Conservation (phyloP, 2,113 vertebrate species). For the Lepus europaeus region DNA sequence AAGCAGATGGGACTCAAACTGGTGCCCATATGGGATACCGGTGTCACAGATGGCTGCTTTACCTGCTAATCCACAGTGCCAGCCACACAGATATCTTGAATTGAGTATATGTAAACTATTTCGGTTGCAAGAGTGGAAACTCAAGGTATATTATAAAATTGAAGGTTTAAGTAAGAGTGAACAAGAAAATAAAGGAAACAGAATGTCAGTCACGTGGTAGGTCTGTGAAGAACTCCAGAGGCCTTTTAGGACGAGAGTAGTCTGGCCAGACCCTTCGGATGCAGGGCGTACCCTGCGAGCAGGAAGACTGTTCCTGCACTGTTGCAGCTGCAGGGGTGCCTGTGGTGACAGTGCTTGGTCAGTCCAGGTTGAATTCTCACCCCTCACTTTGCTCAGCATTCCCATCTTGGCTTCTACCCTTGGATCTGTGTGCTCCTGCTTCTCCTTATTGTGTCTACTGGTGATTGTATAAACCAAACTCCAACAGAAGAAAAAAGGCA, state of each 20-base stretch:
- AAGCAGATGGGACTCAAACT: too few species aligned
- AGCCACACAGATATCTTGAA: background rate
- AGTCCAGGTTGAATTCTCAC: background rate
- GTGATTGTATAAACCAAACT: background rate
- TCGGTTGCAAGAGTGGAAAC: background rate
- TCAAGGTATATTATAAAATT: conserved; percentile 36
- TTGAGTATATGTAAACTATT: background rate
- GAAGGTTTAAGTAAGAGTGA: background rate
- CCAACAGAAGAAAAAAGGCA: background rate
- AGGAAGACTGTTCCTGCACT: background rate
- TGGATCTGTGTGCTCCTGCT: background rate
- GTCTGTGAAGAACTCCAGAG: background rate
- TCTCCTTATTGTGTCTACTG: background rate
- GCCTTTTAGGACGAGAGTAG: background rate
- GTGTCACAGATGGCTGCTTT: too few species aligned
- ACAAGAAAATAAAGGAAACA: background rate
- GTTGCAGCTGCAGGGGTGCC: background rate
- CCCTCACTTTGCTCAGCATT: background rate
- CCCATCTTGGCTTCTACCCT: conserved; percentile 22
- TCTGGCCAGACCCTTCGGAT: background rate
- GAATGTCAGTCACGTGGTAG: background rate
- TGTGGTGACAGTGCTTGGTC: background rate
- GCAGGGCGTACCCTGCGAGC: background rate
- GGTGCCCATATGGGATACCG: too few species aligned
- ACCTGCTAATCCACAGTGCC: too few species aligned